These are phyloP conservation scores for Pogonognathellus flavescens DNA, from an alignment of 1,140 invertebrate genomes.

Conservation along the genomic window DNA sequence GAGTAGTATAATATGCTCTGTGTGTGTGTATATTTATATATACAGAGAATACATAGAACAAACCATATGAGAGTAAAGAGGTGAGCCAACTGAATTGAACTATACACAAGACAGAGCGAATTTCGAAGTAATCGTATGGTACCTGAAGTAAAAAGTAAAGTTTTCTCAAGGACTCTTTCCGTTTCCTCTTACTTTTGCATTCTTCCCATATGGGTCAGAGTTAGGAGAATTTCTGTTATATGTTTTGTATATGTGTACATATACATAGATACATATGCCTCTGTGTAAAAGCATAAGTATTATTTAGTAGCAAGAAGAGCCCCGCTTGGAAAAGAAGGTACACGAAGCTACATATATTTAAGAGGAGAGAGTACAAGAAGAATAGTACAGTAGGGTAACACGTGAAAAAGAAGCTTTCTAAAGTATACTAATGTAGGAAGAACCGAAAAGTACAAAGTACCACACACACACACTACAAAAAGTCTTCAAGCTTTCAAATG, in stretches of 20 bases:
- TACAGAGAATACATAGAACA: neutral
- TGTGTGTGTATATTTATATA: neutral
- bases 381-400: neutral
- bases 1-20: too few relatives aligned
- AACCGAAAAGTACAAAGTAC: conserved; percentile 21
- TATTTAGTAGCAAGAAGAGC: conserved; percentile 12
- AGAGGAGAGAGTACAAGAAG: too few relatives aligned
- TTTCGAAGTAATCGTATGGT: neutral
- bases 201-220: conserved; percentile 22
- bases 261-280: too few relatives aligned
- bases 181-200: conserved; percentile 36
- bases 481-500: conserved; percentile 27
- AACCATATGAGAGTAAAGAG: neutral
- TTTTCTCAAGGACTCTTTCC: conserved; percentile 37
- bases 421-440: conserved; percentile 12
- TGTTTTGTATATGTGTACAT: conserved; percentile 4
- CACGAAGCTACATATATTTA: neutral
- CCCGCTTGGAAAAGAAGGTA: neutral
- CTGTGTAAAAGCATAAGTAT: neutral
- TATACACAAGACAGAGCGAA: neutral
- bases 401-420: neutral
- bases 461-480: neutral
- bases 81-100: conserved; percentile 3
- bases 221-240: conserved; percentile 9
- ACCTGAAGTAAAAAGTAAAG: conserved; percentile 35